Base-by-base conservation (phyloP, 1,140 invertebrate genomes). In the Drosophila jambulina region DNA sequence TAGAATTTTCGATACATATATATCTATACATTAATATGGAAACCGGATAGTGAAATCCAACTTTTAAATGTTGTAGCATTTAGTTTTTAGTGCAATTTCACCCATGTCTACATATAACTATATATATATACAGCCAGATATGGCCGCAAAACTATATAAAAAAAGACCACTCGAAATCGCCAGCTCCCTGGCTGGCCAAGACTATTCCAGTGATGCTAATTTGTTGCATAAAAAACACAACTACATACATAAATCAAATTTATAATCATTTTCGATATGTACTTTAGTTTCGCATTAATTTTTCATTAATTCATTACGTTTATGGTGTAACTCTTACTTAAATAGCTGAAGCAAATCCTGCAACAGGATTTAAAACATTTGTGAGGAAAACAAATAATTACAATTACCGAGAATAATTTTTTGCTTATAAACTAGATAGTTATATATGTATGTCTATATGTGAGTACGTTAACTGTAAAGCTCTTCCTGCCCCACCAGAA, bases 51-150 rank as follows among this genome's bases (percentile, higher is more conserved):
- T 19, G 36, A 60, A 71, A 70, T 79, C 70, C 78, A 81, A 72
- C 88, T 78, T 88, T 88, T 90, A 90, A 88, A 88, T 90, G 85
- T 90, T 91, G 82, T 90, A 90, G 85, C 75, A 90, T 90, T 82
- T 90, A 90, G 86, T 90, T 85, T 54, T 72, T 90, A 90, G 85
- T 90, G 85, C 85, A 90, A 90, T 90, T 90, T 85, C 85, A 90
- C 85, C 74, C 61, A 80, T 84, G 80, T 80, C 77, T 87, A 88
- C 76, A 42, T 51, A 56, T 54, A 54, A 36, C 19, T 53, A 53
- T 32, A 67, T 53, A 48, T 59, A 46, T 63, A 43, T 46, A 38
- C 36, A 60, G 38, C 53, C 51, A 72, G 65, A 59, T 59, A 49
- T 71, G 57, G 45, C 43, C 34, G 40, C 42, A 80, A 68, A 75